Conservation (phyloP, 2,888 invertebrate genomes). For the Cryptophagus acutangulus region DNA sequence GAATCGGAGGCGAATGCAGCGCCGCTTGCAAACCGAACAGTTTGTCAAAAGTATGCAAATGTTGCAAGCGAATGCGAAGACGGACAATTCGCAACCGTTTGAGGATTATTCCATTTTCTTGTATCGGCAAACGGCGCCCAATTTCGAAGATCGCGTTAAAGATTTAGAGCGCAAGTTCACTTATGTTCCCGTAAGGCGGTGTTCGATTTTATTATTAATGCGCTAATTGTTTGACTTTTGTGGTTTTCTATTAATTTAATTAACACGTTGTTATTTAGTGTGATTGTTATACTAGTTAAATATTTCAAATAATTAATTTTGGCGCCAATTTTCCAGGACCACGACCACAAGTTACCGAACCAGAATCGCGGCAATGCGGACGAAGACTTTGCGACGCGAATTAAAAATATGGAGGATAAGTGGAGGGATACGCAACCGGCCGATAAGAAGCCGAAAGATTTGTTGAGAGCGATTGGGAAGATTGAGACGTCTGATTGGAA, state of each 20-base stretch:
- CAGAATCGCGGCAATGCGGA: constrained; percentile 38
- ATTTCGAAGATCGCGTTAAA: constrained; percentile 80
- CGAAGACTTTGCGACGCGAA: constrained; percentile 58
- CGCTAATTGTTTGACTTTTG: neutral
- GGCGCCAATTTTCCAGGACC: constrained; percentile 38
- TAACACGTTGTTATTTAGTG: neutral
- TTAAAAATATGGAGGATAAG: constrained; percentile 75
- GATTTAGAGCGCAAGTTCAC: constrained; percentile 71
- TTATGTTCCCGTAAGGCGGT: constrained; percentile 61
- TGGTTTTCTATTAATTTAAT: neutral
- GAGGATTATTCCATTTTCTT: constrained; percentile 82
- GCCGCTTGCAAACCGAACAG: constrained; percentile 73
- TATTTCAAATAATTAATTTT: constrained; percentile 3
- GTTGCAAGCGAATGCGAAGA: constrained; percentile 71
- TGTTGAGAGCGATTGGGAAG: constrained; percentile 74
- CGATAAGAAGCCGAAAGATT: constrained; percentile 78
- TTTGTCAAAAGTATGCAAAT: constrained; percentile 82
- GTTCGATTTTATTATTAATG: constrained; percentile 10
- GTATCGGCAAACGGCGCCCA: constrained; percentile 78
- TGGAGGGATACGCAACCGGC: constrained; percentile 56
- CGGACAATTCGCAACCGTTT: constrained; percentile 60
- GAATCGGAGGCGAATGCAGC: constrained; percentile 60
- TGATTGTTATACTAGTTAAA: constrained; percentile 4
- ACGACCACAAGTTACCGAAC: constrained; percentile 32
- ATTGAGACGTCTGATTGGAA: constrained; percentile 90